These are phyloP conservation scores for Melanostigma gelatinosum DNA, from an alignment of 2,113 vertebrate genomes.

Conservation along the genomic window DNA sequence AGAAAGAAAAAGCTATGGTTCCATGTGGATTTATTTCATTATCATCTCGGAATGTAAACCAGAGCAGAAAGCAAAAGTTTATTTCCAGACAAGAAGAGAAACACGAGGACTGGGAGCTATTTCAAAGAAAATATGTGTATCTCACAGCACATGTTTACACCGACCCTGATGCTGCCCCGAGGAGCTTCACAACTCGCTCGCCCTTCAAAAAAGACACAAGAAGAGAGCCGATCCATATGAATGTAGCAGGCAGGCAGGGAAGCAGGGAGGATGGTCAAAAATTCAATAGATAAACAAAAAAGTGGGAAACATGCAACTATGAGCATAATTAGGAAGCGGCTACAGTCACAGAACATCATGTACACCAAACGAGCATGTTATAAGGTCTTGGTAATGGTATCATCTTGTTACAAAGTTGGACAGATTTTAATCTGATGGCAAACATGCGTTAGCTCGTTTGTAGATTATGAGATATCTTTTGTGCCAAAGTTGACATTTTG, in stretches of 20 bases:
- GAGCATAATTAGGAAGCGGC: constrained; percentile 20
- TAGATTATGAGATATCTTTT: not conserved
- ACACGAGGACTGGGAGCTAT: constrained; percentile 28
- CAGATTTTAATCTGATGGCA: not conserved
- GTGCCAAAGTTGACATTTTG: constrained; percentile 4
- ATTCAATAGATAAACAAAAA: constrained; percentile 44
- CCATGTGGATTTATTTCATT: not conserved
- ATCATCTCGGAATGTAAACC: not conserved
- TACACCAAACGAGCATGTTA: not conserved
- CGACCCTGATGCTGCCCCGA: constrained; percentile 33
- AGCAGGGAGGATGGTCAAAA: constrained; percentile 9
- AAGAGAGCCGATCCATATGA: constrained; percentile 56
- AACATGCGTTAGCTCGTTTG: not conserved
- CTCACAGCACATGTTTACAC: constrained; percentile 40
- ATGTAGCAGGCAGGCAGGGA: constrained; percentile 35
- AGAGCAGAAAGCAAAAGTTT: constrained; percentile 14
- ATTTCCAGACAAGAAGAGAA: constrained; percentile 34
- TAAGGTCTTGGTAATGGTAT: not conserved
- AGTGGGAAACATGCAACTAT: constrained; percentile 14
- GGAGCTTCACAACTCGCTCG: constrained; percentile 32
- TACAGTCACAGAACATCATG: constrained; percentile 18
- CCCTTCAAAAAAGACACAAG: constrained; percentile 47
- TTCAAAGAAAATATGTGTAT: constrained; percentile 53
- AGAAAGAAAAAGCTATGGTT: constrained; percentile 5
- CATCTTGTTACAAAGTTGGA: not conserved